phyloP scores from a whole-genome alignment of 2,888 invertebrate species.

The Melolontha melolontha region DNA sequence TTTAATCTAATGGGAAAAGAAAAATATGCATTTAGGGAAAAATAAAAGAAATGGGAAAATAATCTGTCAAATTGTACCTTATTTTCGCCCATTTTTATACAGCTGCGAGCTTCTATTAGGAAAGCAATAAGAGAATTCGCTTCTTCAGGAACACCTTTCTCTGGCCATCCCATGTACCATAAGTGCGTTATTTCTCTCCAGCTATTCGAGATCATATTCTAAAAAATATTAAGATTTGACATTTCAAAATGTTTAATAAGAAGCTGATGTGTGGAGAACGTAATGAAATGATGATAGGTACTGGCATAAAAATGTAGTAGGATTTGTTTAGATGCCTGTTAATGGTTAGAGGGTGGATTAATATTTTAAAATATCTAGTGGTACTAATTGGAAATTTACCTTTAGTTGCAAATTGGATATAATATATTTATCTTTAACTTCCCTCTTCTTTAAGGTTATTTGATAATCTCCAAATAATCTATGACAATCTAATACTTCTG shows the following conservation, averaged over 20 bases:
- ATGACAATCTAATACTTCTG: conserved; percentile 90
- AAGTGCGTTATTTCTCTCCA: conserved; percentile 91
- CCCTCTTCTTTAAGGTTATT: conserved; percentile 87
- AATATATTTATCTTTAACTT: conserved; percentile 91
- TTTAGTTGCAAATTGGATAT: conserved; percentile 87
- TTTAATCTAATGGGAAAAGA: conserved; percentile 50
- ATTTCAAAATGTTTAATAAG: conserved; percentile 1
- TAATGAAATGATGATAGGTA: background rate
- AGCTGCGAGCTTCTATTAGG: conserved; percentile 83
- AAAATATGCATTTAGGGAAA: background rate
- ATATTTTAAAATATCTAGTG: no score
- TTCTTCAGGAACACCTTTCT: conserved; percentile 87
- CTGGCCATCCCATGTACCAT: conserved; percentile 94
- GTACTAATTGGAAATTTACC: conserved; percentile 60
- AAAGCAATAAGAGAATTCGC: conserved; percentile 88
- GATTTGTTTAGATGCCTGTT: no score
- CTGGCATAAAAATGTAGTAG: no score
- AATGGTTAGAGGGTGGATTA: no score
- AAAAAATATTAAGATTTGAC: conserved; percentile 50
- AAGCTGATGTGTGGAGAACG: conserved; percentile 9
- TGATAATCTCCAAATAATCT: conserved; percentile 89
- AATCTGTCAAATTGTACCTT: conserved; percentile 23
- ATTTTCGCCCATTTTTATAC: conserved; percentile 58
- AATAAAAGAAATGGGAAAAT: background rate
- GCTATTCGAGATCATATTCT: conserved; percentile 83